These are phyloP conservation scores for Enteromius argenteus DNA, from an alignment of 2,797 vertebrate genomes.

Conservation along the genomic window DNA sequence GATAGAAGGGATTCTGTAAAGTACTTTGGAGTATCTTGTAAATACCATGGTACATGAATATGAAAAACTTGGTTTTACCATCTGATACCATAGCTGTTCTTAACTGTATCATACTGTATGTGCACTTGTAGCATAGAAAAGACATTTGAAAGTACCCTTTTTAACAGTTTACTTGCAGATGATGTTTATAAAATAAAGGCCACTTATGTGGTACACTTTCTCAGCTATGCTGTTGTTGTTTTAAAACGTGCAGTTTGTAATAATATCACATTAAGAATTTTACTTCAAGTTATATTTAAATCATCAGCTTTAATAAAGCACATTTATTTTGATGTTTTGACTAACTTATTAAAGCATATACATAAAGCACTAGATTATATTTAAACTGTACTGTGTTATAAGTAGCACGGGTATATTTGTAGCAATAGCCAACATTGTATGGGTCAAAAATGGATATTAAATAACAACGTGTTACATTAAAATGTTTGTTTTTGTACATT, in stretches of 20 bases:
- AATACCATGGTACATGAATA: neutral
- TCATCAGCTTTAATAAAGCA: neutral
- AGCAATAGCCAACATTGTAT: too few species aligned
- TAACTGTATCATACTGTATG: neutral
- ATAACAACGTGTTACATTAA: too few species aligned
- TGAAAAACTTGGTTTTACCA: neutral
- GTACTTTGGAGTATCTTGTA: neutral
- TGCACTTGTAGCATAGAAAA: neutral
- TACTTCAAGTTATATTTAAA: neutral
- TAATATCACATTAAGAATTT: neutral
- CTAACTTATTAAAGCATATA: too few species aligned
- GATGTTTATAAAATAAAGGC: neutral
- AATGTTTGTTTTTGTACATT: too few species aligned
- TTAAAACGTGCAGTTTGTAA: neutral
- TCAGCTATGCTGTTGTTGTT: too few species aligned
- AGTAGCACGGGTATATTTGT: too few species aligned
- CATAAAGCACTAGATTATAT: neutral
- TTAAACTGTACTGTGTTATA: neutral
- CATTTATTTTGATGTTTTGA: neutral
- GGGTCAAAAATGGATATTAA: too few species aligned
- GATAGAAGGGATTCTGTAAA: neutral
- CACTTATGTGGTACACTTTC: neutral
- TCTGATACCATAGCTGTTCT: neutral
- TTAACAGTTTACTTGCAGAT: neutral
- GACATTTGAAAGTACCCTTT: neutral